Percentiles rank a stretch among this genome's conserved stretches.
These are phyloP conservation scores for Zootermopsis nevadensis DNA, from an alignment of 2,888 invertebrate genomes.

Conservation along the genomic window DNA sequence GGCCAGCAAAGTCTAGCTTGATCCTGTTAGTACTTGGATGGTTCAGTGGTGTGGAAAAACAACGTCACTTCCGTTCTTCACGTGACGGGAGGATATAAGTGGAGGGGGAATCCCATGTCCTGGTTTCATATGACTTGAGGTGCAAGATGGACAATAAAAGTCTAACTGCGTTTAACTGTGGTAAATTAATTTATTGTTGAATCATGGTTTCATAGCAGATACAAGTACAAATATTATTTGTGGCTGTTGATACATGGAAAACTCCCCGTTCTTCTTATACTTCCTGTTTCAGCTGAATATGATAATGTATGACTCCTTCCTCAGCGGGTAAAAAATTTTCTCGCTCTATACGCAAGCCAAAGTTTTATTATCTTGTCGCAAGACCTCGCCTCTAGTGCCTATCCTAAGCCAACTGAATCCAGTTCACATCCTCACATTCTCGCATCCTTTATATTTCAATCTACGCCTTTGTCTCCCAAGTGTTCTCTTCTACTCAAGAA, in stretches of 20 bases:
- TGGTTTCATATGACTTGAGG: not conserved
- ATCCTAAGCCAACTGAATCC: too few relatives aligned
- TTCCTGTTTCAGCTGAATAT: too few relatives aligned
- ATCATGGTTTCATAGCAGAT: not conserved
- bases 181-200: not conserved
- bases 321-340: too few relatives aligned
- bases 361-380: too few relatives aligned
- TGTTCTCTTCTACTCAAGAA: too few relatives aligned
- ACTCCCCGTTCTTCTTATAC: too few relatives aligned
- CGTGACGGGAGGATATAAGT: conserved; percentile 13
- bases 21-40: conserved; percentile 46
- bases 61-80: conserved; percentile 48
- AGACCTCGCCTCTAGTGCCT: too few relatives aligned
- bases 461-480: too few relatives aligned
- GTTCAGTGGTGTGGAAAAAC: conserved; percentile 46
- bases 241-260: not conserved
- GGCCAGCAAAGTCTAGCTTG: conserved; percentile 19
- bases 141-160: not conserved
- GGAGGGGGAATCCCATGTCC: conserved; percentile 15
- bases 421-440: too few relatives aligned
- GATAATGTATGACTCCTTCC: too few relatives aligned
- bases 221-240: not conserved
- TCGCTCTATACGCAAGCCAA: too few relatives aligned
- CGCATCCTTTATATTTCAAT: too few relatives aligned
- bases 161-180: not conserved